Base-by-base conservation (phyloP, 2,113 vertebrate species). In the Lethenteron camtschaticum region DNA sequence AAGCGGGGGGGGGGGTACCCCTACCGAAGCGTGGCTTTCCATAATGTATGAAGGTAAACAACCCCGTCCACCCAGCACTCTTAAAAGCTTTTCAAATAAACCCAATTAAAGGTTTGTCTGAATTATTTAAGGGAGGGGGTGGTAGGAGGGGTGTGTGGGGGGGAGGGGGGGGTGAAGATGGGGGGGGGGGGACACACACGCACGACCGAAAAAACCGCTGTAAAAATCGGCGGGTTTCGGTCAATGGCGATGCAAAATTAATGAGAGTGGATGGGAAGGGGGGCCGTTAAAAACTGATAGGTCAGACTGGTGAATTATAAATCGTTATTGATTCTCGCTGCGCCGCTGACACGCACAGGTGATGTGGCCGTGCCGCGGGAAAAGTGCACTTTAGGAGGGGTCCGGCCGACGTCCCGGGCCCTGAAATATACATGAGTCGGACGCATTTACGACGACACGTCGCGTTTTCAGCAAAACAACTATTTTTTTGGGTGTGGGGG, bases 201-300 rank as follows among this genome's bases (percentile, higher is more conserved):
- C n/a, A 57, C 16, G 69, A 58, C 24, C 10, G 75, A 76, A 75
- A 76, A 77, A 75, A 79, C 77, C 79, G 80, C 80, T 81, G 79
- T 82, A 80, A 78, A 82, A 82, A 81, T 82, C 80, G 82, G 81
- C 80, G 79, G 80, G 79, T 81, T 80, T 78, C 77, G 79, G 82
- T 83, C 82, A 82, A 84, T 84, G 83, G 78, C 77, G 79, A 79
- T 84, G 79, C 81, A 84, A 82, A 82, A 84, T 84, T 84, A 81
- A 84, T 82, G 79, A 83, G 80, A 79, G 78, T 79, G 63, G 63
- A 66, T 66, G 24, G 24, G 24, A 24, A 66, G 24, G 76, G 82
- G 74, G 79, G 76, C 80, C 79, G 80, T 81, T 82, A 83, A 82
- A 82, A 82, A 76, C 79, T 80, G 78, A 83, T 81, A 66, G 63